Percentiles rank a stretch among this genome's conserved stretches.
Conservation (phyloP, 2,113 vertebrate species). For the Platysternon megacephalum region DNA sequence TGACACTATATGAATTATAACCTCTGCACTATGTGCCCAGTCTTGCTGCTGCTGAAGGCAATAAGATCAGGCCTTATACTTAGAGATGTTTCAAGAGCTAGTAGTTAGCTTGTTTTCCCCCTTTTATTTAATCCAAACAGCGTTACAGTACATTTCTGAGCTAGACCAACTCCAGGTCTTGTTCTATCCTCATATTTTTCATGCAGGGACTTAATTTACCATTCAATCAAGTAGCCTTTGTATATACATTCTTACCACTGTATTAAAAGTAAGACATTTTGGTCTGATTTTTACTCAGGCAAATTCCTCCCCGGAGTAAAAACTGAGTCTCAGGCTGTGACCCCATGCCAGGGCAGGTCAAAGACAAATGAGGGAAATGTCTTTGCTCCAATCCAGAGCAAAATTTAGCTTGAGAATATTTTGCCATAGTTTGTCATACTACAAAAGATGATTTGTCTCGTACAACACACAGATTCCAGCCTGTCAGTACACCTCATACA, state of each 20-base stretch:
- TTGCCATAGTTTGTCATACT: neutral
- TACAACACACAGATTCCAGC: neutral
- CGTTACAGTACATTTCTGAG: neutral
- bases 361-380: neutral
- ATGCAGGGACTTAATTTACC: neutral
- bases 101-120: neutral
- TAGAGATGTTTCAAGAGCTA: neutral
- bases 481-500: neutral
- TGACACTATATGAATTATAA: constrained; percentile 26
- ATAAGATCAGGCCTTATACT: neutral
- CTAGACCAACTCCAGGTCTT: neutral
- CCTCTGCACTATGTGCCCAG: neutral
- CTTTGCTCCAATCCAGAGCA: neutral
- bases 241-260: neutral
- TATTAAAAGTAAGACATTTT: neutral
- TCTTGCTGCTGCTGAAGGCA: neutral
- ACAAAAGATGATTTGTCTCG: neutral
- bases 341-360: neutral
- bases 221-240: neutral
- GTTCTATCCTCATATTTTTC: neutral
- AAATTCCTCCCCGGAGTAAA: neutral
- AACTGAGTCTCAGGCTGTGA: neutral
- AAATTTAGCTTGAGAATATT: neutral
- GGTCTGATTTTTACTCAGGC: neutral
- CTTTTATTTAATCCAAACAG: neutral